Evolutionary conservation across 2,797 vertebrate species (phyloP).

Genomic region (Malurus splendens): DNA sequence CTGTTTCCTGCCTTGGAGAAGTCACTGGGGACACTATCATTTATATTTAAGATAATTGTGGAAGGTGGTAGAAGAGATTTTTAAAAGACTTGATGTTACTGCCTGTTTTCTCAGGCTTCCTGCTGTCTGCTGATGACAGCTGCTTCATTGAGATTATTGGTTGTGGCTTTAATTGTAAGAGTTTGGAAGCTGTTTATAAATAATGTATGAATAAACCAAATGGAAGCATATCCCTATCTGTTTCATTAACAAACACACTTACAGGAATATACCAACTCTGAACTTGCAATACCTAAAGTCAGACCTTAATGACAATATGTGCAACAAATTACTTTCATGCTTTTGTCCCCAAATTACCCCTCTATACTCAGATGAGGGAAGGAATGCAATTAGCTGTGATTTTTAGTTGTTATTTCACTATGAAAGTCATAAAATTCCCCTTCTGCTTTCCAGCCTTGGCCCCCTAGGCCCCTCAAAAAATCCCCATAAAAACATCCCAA

Average conservation of each 20-base stretch:
- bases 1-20: not conserved
- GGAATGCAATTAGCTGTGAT: not conserved
- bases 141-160: not conserved
- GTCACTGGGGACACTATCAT: not conserved
- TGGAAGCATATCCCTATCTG: not conserved
- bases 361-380: rapidly evolving
- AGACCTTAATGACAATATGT: not conserved
- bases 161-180: not conserved
- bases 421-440: not conserved
- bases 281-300: not conserved
- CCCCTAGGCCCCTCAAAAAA: not conserved
- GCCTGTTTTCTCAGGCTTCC: not conserved
- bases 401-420: not conserved
- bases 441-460: not conserved
- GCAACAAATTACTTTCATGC: not conserved
- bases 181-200: not conserved
- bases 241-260: not conserved
- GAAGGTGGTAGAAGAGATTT: not conserved
- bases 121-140: not conserved
- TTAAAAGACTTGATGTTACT: not conserved
- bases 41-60: not conserved
- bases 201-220: not conserved
- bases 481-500: not conserved
- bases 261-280: not conserved
- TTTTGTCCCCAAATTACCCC: not conserved